Percentiles rank a stretch among this genome's conserved stretches.
These are phyloP conservation scores for Meiosimyza platycephala DNA, from an alignment of 2,888 invertebrate genomes.

Conservation along the genomic window DNA sequence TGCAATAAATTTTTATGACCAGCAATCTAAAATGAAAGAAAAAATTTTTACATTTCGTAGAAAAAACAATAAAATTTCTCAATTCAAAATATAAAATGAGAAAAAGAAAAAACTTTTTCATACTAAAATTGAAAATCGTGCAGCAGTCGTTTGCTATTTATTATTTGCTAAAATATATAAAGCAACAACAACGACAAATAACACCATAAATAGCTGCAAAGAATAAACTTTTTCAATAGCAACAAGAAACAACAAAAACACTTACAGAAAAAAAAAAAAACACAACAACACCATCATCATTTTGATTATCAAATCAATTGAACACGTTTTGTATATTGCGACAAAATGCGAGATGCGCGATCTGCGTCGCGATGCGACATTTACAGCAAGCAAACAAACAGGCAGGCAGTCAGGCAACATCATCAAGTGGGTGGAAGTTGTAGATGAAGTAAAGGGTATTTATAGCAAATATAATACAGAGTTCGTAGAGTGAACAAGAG, in stretches of 20 bases:
- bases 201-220: neutral
- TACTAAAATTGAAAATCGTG: conserved; percentile 7
- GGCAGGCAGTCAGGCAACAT: neutral
- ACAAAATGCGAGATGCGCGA: conserved; percentile 19
- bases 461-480: neutral
- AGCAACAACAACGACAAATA: conserved; percentile 1
- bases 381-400: neutral
- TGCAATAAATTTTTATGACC: neutral
- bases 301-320: conserved; percentile 49
- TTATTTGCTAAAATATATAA: neutral
- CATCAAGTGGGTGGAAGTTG: neutral
- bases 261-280: neutral
- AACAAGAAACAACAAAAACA: neutral
- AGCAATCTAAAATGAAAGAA: neutral
- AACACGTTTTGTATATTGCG: conserved; percentile 47
- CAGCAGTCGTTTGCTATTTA: conserved; percentile 13
- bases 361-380: neutral
- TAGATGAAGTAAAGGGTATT: neutral
- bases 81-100: no score
- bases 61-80: conserved; percentile 8
- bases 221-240: neutral
- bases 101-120: conserved; percentile 1
- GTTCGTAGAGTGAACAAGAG: neutral
- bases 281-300: conserved; percentile 10
- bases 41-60: neutral